Evolutionary conservation across 2,797 vertebrate genomes (phyloP).

Genomic region (Orientallactaga sibirica): DNA sequence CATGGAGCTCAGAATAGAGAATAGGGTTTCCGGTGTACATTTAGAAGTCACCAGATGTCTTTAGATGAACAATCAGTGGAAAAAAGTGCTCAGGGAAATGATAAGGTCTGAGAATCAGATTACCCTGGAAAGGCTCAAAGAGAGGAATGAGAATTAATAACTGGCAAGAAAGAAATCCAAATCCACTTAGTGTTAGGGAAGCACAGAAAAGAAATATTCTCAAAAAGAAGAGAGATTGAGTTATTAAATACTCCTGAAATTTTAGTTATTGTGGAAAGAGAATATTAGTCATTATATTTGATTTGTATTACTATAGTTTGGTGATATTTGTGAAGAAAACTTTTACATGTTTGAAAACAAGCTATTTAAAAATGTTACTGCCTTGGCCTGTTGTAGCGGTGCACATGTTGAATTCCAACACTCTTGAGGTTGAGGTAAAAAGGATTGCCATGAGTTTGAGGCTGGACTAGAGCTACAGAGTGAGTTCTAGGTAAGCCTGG

Average conservation of each 20-base stretch:
- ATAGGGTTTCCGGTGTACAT: background rate
- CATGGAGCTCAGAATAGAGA: background rate
- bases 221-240: background rate
- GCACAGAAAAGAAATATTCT: background rate
- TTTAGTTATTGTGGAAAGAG: background rate
- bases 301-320: background rate
- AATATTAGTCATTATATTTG: background rate
- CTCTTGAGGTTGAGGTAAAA: no score
- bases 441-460: no score
- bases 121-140: background rate
- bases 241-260: background rate
- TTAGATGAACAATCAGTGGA: background rate
- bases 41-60: background rate
- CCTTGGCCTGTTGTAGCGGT: no score
- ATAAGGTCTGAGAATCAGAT: background rate
- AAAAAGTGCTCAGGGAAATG: background rate
- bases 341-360: conserved; percentile 28
- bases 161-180: background rate
- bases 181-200: background rate
- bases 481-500: no score
- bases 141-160: background rate
- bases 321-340: background rate
- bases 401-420: no score
- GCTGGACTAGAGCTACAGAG: no score
- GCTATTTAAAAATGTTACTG: background rate